Base-by-base conservation (phyloP, 2,113 vertebrate genomes). In the Lampris megalopsis region DNA sequence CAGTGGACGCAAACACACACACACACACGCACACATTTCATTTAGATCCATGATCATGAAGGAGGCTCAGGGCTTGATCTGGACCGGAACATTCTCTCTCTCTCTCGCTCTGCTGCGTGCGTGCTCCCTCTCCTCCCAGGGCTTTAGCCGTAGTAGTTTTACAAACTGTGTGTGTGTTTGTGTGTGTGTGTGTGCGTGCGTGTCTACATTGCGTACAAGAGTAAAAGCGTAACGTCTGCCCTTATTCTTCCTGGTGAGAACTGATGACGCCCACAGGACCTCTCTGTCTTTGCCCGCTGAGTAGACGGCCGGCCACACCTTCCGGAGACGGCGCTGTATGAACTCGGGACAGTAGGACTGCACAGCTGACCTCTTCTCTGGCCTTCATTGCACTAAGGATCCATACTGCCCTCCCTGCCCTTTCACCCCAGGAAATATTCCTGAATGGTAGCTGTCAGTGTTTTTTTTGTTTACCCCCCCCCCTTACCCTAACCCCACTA, bases 331-430 rank as follows among this genome's bases (percentile, higher is more conserved):
- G 81, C 36, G 82, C 72, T 11, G 68, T 60, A 54, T 13, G 7
- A 24, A 37, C 68, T 36, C 24, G 73, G 24, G 54, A 86, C 79
- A 42, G 47, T 71, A 73, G 70, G 71, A 84, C 73, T 2, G 69
- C 62, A 53, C 75, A 35, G 68, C 74, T 63, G 9, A 80, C 63
- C 37, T 47, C 84, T 84, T 80, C 71, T 85, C 84, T 81, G 86
- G 81, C 88, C 76, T 86, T 85, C 90, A 89, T 95, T 94, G 93
- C 93, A 94, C 94, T 94, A 93, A 86, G 78, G 84, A 94, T 93
- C 85, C 86, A 86, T 85, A 90, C 90, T 90, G 85, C 90, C 88
- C 90, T 81, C 61, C 74, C 73, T 63, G 79, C 80, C 67, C 77
- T 67, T 68, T 24, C 56, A 49, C 73, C 77, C 85, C 73, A 72